phyloP scores from a whole-genome alignment of 2,113 vertebrate genomes.

The Helogale parvula region DNA sequence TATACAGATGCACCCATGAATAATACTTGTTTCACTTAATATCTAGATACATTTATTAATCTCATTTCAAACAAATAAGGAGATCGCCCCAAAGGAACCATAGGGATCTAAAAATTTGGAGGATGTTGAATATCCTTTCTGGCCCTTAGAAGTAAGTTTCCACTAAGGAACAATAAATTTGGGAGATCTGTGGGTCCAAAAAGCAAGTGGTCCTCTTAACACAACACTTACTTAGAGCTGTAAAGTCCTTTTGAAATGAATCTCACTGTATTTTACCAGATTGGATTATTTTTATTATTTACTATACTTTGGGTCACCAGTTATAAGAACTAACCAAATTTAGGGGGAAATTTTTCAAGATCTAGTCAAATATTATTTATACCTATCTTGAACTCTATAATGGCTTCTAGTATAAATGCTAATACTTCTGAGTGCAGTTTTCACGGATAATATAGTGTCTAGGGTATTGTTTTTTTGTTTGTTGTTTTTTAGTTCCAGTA shows the following conservation, averaged over 20 bases:
- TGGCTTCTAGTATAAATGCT: not conserved
- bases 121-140: not conserved
- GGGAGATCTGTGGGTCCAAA: not conserved
- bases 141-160: slow-evolving; percentile 4
- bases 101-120: not conserved
- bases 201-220: not conserved
- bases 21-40: not conserved
- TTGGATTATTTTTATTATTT: not conserved
- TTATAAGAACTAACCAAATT: not conserved
- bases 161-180: not conserved
- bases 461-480: not conserved
- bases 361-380: not conserved
- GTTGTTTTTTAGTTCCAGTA: not conserved
- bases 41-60: not conserved
- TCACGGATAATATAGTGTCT: not conserved
- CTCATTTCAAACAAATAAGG: not conserved
- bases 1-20: not conserved
- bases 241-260: not conserved
- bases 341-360: not conserved
- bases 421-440: slow-evolving; percentile 1
- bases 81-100: not conserved
- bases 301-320: not conserved
- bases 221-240: not conserved
- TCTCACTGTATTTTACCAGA: not conserved
- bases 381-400: not conserved